Evolutionary conservation across 1,140 invertebrate genomes (phyloP), one percentile per base, ranked within the genome.

Genomic region (Kradibia gibbosae): DNA sequence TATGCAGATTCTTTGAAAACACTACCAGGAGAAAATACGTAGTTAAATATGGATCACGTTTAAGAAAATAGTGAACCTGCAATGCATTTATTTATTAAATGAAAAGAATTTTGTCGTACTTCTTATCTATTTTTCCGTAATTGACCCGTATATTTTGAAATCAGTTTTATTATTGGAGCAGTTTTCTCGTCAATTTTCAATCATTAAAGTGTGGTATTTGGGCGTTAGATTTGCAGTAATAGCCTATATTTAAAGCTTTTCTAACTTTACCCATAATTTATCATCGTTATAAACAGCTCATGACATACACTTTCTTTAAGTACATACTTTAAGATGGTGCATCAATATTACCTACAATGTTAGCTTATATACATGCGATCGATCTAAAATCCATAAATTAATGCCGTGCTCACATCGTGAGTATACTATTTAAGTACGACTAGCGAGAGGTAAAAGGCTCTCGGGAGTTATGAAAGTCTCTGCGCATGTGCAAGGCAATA

Each of bases 311-410:
- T 60, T 60, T 15, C 57, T 60, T n/a, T 31, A 31, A 60, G 7
- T 31, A 13, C 11, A 11, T 60, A 60, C 57, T 60, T 60, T 31
- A 60, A 36, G 31, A 36, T 25, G 31, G 15, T 36, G 28, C 60
- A 65, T 65, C 31, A 20, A 34, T 36, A 36, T 28, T 25, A 25
- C 31, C 31, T 36, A 65, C 20, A 60, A 60, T 60, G 20, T 57
- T 57, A 13, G 55, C 34, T 17, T 8, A 36, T 1, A 60, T 17
- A 31, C 13, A 10, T 60, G 3, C n/a, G 3, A 36, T 65, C 62
- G 31, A 36, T 65, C 62, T 20, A 36, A 36, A 20, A 65, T 67
- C 20, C 62, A 39, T 39, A 39, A 67, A 67, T 67, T 67, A 67
- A 39, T 67, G 34, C 62, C 39, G 62, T 28, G 62, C 62, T 67